Conservation (phyloP, 2,888 invertebrate genomes). For the Dasysyrphus tricinctus region DNA sequence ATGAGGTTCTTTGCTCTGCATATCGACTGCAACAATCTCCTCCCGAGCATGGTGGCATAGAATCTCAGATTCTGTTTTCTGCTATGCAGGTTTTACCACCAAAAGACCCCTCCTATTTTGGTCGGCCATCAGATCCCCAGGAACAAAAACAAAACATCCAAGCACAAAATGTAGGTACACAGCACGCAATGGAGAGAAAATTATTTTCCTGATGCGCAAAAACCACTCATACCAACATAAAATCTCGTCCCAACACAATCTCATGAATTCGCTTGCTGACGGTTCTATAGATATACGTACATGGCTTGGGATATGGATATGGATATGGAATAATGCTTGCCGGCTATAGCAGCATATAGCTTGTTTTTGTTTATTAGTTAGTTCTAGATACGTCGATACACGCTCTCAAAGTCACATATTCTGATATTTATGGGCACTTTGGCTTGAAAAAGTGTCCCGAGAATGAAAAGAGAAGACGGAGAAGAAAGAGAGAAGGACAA, state of each 20-base stretch:
- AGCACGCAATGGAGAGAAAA: conserved; percentile 52
- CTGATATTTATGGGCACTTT: conserved; percentile 12
- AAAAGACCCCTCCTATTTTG: background rate
- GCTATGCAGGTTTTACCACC: conserved; percentile 45
- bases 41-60: conserved; percentile 12
- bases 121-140: conserved; percentile 10
- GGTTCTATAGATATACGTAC: background rate
- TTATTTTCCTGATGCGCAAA: conserved; percentile 73
- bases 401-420: background rate
- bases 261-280: background rate
- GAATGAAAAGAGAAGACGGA: background rate
- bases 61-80: conserved; percentile 25
- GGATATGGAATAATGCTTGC: conserved; percentile 10
- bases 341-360: background rate
- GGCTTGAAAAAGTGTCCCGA: background rate
- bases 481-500: background rate
- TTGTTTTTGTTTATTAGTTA: conserved; percentile 37
- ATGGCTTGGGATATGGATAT: background rate
- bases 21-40: conserved; percentile 26
- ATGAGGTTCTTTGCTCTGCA: background rate
- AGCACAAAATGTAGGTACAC: background rate
- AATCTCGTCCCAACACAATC: conserved; percentile 25
- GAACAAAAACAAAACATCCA: conserved; percentile 18
- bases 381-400: conserved; percentile 30
- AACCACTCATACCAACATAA: conserved; percentile 52